Evolutionary conservation across 2,113 vertebrate genomes (phyloP).

Genomic region (Danionella cerebrum): DNA sequence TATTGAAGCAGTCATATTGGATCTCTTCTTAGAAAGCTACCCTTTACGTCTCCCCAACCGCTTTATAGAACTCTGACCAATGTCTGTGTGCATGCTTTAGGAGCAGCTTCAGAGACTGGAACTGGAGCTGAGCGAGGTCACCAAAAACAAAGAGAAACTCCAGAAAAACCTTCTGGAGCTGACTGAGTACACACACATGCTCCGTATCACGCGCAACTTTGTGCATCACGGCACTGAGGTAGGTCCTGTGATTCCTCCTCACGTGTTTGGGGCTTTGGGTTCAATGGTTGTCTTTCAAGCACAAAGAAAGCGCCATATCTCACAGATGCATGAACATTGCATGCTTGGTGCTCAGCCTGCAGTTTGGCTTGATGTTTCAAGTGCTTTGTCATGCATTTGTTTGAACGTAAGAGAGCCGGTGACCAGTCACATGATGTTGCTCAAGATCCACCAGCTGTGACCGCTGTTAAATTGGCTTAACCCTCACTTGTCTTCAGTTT

Average conservation of each 20-base stretch:
- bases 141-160: constrained; percentile 89
- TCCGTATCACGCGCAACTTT: constrained; percentile 78
- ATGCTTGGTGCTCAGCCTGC: not conserved
- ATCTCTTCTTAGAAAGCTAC: no score
- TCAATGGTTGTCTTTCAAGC: not conserved
- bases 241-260: not conserved
- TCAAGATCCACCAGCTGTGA: no score
- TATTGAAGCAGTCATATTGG: no score
- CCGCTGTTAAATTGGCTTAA: not conserved
- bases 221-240: constrained; percentile 76
- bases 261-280: not conserved
- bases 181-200: constrained; percentile 87
- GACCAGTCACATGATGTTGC: constrained; percentile 12
- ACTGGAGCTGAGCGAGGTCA: constrained; percentile 85
- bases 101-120: constrained; percentile 92
- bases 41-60: no score
- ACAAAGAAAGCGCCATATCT: not conserved
- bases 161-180: constrained; percentile 86
- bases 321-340: not conserved
- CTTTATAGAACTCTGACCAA: not conserved
- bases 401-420: no score
- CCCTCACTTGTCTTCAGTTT: no score
- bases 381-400: not conserved
- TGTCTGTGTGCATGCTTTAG: constrained; percentile 49
- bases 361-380: not conserved